These are phyloP conservation scores for Rotaria socialis DNA, from an alignment of 2,888 invertebrate genomes.

Conservation along the genomic window DNA sequence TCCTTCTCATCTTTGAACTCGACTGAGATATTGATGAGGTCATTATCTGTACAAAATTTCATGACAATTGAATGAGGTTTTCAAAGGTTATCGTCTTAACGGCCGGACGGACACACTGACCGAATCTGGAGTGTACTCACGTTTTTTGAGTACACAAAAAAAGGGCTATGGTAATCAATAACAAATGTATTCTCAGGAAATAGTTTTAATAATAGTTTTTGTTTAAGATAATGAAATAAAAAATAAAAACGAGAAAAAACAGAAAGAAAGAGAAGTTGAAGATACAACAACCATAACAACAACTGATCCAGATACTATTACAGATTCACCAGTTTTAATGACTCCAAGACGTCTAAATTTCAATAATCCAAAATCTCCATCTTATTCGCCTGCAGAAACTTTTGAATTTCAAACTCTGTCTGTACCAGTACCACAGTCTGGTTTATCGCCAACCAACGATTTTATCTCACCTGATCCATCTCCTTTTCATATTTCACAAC, in stretches of 20 bases:
- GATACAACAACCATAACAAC: not conserved
- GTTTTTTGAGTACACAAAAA: too few relatives aligned
- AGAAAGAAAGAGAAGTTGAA: not conserved
- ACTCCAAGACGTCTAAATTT: not conserved
- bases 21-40: too few relatives aligned
- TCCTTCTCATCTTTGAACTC: too few relatives aligned
- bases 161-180: not conserved
- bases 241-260: not conserved
- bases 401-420: not conserved
- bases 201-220: not conserved
- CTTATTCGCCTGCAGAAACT: not conserved
- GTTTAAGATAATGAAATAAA: not conserved
- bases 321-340: not conserved
- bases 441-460: not conserved
- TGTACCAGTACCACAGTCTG: not conserved
- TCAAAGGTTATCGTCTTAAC: too few relatives aligned
- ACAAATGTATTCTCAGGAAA: too few relatives aligned
- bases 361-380: not conserved
- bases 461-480: not conserved
- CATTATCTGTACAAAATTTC: too few relatives aligned
- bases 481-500: not conserved
- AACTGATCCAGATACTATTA: not conserved
- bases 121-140: too few relatives aligned
- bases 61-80: too few relatives aligned
- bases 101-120: too few relatives aligned